Base-by-base conservation (phyloP, 2,113 vertebrate genomes). In the Siniperca chuatsi region DNA sequence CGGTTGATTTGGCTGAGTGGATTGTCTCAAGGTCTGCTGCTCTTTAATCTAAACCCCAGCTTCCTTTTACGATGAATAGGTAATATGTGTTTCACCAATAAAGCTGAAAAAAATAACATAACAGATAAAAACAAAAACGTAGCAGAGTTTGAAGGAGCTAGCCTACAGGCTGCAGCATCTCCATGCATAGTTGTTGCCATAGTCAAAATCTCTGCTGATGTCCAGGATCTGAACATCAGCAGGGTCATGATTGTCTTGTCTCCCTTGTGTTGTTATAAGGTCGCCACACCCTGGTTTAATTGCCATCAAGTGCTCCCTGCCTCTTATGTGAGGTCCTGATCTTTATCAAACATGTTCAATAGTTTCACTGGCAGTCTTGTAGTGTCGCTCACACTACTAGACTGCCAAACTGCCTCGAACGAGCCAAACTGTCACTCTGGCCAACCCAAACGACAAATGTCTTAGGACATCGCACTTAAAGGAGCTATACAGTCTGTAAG, bases 281-380 rank as follows among this genome's bases (percentile, higher is more conserved):
- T 79, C 37, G 2, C 9, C 58, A 42, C 25, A 25, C 25, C 25
- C 25, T 67, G 2, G 6, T 75, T 68, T 82, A 82, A 88, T 88
- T 88, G 66, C 40, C 60, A 54, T 48, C 64, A 54, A 29, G 60
- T 40, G 58, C 73, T 68, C 23, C 46, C 16, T 10, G 67, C 58
- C 78, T 78, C 29, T 9, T 72, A 65, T 81, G 61, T 29, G 40
- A 80, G 25, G 12, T 64, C 57, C 60, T 82, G 85, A 90, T 92
- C 87, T 44, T 64, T 87, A 92, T 87, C 89, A 75, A 52, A 84
- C 65, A 65, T 73, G 80, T 81, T 77, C 78, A 54, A 50, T 68
- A 42, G 68, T 37, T 84, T 70, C 58, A 68, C 66, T 25, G 3
- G 35, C 57, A 29, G 60, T 44, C 46, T 72, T 67, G 69, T 23